Percentiles rank a stretch among this genome's conserved stretches.
Evolutionary conservation across 2,113 vertebrate species (phyloP).

Genomic region (Dolichotis patagonum): DNA sequence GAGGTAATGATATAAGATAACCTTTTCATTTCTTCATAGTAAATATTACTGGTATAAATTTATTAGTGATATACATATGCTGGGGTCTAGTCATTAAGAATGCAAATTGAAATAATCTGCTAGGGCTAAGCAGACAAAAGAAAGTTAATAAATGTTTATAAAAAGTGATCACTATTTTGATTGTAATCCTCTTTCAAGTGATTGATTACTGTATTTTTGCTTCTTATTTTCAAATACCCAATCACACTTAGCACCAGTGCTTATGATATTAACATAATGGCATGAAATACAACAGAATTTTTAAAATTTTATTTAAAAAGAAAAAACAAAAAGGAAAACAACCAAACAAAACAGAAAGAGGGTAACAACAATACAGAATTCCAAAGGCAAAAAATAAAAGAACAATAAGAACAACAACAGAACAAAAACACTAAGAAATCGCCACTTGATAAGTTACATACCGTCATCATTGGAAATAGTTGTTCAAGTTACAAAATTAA

Average conservation of each 20-base stretch:
- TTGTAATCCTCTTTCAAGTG: not conserved
- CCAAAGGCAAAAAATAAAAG: no score
- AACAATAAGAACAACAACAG: no score
- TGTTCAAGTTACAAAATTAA: no score
- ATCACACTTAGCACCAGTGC: not conserved
- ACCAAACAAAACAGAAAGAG: no score
- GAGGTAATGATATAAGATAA: slow-evolving; percentile 20
- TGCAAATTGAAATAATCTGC: not conserved
- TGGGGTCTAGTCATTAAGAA: not conserved
- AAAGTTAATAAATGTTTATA: not conserved
- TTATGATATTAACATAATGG: not conserved
- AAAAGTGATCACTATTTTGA: not conserved
- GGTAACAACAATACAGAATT: no score
- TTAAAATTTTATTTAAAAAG: no score
- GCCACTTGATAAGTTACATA: no score
- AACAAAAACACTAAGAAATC: no score
- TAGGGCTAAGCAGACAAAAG: not conserved
- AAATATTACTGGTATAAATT: not conserved
- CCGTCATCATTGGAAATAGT: no score
- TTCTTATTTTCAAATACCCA: not conserved
- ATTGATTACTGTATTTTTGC: not conserved
- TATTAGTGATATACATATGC: slow-evolving; percentile 20
- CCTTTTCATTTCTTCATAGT: slow-evolving; percentile 32
- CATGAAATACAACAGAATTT: slow-evolving; percentile 22
- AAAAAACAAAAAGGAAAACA: no score